phyloP scores from a whole-genome alignment of 2,113 vertebrate genomes.

The Myotis davidii region DNA sequence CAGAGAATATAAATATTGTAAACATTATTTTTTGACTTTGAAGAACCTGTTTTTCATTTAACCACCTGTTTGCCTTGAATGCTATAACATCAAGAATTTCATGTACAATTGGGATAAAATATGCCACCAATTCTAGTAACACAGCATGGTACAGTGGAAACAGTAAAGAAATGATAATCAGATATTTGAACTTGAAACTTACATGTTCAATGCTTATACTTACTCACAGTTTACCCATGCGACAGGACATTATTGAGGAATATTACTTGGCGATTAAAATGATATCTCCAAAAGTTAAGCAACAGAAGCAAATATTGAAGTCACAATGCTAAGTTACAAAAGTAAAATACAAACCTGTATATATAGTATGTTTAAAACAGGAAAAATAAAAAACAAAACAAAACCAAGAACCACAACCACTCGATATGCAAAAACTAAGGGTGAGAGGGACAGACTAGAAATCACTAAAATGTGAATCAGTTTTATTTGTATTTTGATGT shows the following conservation, averaged over 20 bases:
- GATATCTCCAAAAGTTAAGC: neutral
- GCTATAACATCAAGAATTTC: neutral
- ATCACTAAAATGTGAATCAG: neutral
- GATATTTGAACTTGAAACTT: neutral
- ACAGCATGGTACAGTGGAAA: neutral
- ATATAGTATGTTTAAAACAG: neutral
- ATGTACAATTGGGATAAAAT: neutral
- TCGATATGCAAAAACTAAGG: neutral
- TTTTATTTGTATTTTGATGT: neutral
- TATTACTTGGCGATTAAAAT: neutral
- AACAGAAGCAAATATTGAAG: neutral
- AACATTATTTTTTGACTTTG: slow-evolving; percentile 14
- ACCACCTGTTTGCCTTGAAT: neutral
- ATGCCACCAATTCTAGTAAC: neutral
- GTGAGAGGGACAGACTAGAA: neutral
- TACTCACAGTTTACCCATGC: neutral
- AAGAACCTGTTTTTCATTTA: neutral
- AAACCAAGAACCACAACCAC: neutral
- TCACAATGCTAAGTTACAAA: neutral
- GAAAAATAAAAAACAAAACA: neutral
- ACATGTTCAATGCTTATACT: neutral
- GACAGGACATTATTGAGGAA: neutral
- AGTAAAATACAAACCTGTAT: neutral
- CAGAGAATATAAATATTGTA: neutral
- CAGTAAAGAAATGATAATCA: neutral